Evolutionary conservation across 1,140 invertebrate species (phyloP).

Genomic region (Battus philenor): DNA sequence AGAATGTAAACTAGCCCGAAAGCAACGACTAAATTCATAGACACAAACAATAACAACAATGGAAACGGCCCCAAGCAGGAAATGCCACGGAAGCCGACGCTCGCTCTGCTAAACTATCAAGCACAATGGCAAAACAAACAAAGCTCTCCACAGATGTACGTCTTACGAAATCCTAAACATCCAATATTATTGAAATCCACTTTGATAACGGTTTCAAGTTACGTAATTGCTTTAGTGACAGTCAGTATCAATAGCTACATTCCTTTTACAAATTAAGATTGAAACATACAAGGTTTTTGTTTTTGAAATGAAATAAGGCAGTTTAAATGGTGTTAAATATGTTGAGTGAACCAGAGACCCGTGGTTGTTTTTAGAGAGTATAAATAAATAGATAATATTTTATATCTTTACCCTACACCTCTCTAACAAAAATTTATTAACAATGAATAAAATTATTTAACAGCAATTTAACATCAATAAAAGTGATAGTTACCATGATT

Average conservation of each 20-base stretch:
- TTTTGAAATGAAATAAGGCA: neutral
- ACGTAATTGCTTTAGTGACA: too few relatives aligned
- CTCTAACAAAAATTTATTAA: neutral
- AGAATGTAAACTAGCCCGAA: constrained; percentile 31
- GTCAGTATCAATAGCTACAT: too few relatives aligned
- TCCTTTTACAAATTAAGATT: neutral
- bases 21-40: constrained; percentile 20
- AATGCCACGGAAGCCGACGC: constrained; percentile 51
- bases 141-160: constrained; percentile 23
- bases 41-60: constrained; percentile 49
- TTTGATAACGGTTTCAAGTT: neutral
- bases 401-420: neutral
- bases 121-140: constrained; percentile 54
- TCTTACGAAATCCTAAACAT: constrained; percentile 11
- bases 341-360: neutral
- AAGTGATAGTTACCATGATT: too few relatives aligned
- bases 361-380: neutral
- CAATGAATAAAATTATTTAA: too few relatives aligned
- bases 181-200: constrained; percentile 8
- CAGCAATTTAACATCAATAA: too few relatives aligned
- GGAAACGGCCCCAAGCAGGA: constrained; percentile 38
- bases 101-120: constrained; percentile 37
- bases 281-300: neutral
- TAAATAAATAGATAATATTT: too few relatives aligned
- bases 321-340: neutral